Evolutionary conservation across 1,140 invertebrate species (phyloP), one percentile per base, ranked within the genome.

Genomic region (Dreissena rostriformis): DNA sequence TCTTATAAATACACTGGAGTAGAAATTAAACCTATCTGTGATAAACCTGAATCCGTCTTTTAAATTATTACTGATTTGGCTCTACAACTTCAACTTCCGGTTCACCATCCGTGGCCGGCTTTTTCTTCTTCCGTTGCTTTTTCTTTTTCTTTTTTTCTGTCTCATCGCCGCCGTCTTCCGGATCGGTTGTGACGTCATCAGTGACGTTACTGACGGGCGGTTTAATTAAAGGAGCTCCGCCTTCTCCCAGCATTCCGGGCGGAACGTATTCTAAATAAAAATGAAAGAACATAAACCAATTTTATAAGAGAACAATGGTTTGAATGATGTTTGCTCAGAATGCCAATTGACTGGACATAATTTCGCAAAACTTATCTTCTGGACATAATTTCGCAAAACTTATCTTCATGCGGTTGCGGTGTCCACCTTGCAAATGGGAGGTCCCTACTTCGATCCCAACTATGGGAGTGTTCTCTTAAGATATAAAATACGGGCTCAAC

Each of bases 181-280:
- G 14, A 78, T 52, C 63, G 8, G 51, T 63, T 12, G 52, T 19
- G 29, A 1, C 61, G 15, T 72, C 78, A n/a, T 39, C 19, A 68
- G 14, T 17, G 19, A 67, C 76, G 65, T 17, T 39, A 7, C 10
- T 63, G 6, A 67, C 61, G 5, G 75, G 29, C 14, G 70, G 52
- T 17, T 73, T 57, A 22, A 61, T 57, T 26, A 86, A 26, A 15
- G 86, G 80, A 6, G 85, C 86, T 0, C 83, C 79, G 5, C 83
- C 86, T 63, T 88, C 89, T 24, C 85, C 82, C 57, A 90, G 63
- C 70, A 90, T 67, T n/a, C 85, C 88, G 19, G 74, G 63, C 1
- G 89, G 89, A n/a, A 90, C 86, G 51, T 87, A 90, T 66, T 90
- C 89, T 90, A 75, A 39, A 39, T 39, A 39, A 2, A 39, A 39